Base-by-base conservation (phyloP, 2,888 invertebrate species). In the Hypolimnas misippus region DNA sequence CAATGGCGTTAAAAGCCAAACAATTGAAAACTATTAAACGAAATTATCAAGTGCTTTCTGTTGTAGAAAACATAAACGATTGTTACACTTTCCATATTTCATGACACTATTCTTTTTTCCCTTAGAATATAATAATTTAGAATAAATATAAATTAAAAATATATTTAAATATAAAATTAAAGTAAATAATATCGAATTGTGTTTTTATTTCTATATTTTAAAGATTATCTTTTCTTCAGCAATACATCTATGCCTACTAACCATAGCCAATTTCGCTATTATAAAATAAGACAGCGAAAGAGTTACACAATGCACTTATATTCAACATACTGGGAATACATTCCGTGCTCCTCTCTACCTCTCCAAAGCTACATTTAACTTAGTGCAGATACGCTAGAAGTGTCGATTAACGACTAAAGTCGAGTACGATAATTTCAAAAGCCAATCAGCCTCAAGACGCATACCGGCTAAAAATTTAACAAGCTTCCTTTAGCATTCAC, bases 371-470 rank as follows among this genome's bases (percentile, higher is more conserved):
- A 51, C n/a, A 40, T n/a, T 17, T 50, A 31, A 25, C 0, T 33
- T 19, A 33, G 49, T 56, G 56, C 35, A 51, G 12, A 29, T n/a
- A 58, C 10, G 40, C 31, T 55, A 44, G 33, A 52, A 51, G 31
- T 14, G 40, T 40, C 29, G 21, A 38, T 12, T 50, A 25, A 19
- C 33, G 57, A 49, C 57, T 38, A 31, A 33, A 25, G 38, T 25
- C 17, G 35, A 57, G 25, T 14, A 44, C 5, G 38, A 38, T n/a
- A 50, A 50, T 25, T 21, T 49, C 25, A 35, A 31, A 55, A 29
- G 42, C 40, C 42, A 57, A 49, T 25, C 12, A 25, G 35, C 4
- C 3, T 40, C 6, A 31, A 50, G 17, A 21, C 1, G n/a, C 29
- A n/a, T 35, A 35, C 8, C 33, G 33, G 17, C 19, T 19, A 25